Evolutionary conservation across 2,888 invertebrate genomes (phyloP), one percentile per base, ranked within the genome.

Genomic region (Drosophila pseudotakahashii): DNA sequence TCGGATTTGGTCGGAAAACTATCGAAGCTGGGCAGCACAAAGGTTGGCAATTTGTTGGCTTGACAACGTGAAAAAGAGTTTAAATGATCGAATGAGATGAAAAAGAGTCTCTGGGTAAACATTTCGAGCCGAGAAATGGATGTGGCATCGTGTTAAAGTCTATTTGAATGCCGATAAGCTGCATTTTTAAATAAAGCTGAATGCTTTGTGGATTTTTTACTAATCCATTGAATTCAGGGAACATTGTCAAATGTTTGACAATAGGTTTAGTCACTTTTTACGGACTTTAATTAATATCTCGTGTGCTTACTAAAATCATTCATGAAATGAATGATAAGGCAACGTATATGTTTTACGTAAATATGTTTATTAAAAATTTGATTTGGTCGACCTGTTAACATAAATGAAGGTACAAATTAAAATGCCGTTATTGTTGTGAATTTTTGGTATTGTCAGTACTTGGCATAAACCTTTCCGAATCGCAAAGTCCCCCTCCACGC

Each of bases 21-120:
- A 52, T 26, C 39, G 34, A 26, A 39, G 60, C 53, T 34, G 36
- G 48, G 61, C 61, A 36, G 32, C 62, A 71, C 73, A 71, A 71
- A 73, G 70, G 30, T 50, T 73, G 63, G 54, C 63, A 55, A 73
- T 71, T 71, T 71, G 71, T 71, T 57, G 44, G 44, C 64, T 55
- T 57, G 64, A 66, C 68, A 66, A 54, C 68, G 37, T 47, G 23
- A 52, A 50, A 60, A 58, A 52, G 73, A 73, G 63, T 36, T 55
- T 41, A 55, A 63, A 41, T 47, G 23, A 26, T 47, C 44, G 16
- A 26, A 19, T 41, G 50, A 39, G n/a, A 62, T 32, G 23, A 41
- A 14, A 39, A 30, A 50, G 41, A 16, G 51, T 36, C 44, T 13
- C 23, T 13, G 36, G 52, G 34, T 23, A 37, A 54, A 44, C 11